Percentiles rank a stretch among this genome's conserved stretches.
These are phyloP conservation scores for Myocastor coypus DNA, from an alignment of 2,113 vertebrate genomes.

Conservation along the genomic window DNA sequence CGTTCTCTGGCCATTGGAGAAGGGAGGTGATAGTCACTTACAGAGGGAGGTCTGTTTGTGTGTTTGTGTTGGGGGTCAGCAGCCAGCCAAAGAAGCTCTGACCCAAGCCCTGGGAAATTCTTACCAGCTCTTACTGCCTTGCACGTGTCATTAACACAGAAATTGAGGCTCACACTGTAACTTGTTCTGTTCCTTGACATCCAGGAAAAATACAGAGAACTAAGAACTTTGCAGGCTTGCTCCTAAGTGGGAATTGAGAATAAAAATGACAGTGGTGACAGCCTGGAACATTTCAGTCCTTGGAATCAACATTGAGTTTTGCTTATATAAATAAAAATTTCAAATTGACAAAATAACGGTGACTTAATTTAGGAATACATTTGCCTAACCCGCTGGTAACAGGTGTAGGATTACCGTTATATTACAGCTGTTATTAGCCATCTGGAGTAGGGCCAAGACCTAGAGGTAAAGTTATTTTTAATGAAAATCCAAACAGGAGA, in stretches of 20 bases:
- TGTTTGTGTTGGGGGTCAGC: neutral
- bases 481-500: neutral
- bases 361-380: constrained; percentile 2
- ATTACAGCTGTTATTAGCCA: neutral
- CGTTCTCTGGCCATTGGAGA: neutral
- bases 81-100: neutral
- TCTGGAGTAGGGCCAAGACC: neutral
- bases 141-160: neutral
- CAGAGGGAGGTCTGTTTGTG: neutral
- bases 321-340: neutral
- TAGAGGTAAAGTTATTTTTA: constrained; percentile 20
- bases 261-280: neutral
- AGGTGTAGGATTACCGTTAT: neutral
- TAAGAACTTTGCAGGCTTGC: neutral
- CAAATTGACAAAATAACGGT: constrained; percentile 6
- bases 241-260: neutral
- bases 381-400: neutral
- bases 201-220: neutral
- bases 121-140: neutral
- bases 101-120: neutral
- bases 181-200: neutral
- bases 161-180: neutral
- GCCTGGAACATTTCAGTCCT: neutral
- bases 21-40: neutral
- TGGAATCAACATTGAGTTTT: constrained; percentile 42